Conservation (phyloP, 2,888 invertebrate species). For the Dimorphilus gyrociliatus region DNA sequence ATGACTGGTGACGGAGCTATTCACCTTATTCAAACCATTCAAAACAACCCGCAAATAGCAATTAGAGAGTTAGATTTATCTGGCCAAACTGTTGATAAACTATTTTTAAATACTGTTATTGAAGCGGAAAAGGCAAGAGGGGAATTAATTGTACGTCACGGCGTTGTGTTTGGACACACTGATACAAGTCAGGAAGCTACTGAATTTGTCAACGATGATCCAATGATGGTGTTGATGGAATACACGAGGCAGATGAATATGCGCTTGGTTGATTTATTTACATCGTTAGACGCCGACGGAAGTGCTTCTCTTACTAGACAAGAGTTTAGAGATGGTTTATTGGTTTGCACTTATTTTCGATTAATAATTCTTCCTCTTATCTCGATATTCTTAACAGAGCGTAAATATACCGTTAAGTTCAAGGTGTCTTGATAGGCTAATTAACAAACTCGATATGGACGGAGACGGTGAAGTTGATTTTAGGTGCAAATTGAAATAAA, state of each 20-base stretch:
- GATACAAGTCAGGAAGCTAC: constrained; percentile 1
- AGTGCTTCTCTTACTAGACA: constrained; percentile 16
- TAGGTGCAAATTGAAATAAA: constrained; percentile 14
- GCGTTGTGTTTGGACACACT: constrained; percentile 4
- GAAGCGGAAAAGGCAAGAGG: constrained; percentile 1
- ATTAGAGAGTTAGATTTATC: not conserved
- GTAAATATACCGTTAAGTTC: constrained; percentile 20
- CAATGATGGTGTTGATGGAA: constrained; percentile 17
- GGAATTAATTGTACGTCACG: too few relatives aligned
- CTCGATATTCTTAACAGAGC: constrained; percentile 13
- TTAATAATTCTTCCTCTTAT: not conserved
- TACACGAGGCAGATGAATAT: constrained; percentile 25
- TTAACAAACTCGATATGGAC: constrained; percentile 19
- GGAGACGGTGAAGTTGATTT: constrained; percentile 20
- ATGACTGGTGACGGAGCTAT: constrained; percentile 9
- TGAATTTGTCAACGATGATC: constrained; percentile 4
- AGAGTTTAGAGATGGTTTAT: constrained; percentile 18
- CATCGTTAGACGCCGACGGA: constrained; percentile 17
- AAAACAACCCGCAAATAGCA: not conserved
- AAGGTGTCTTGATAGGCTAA: constrained; percentile 17
- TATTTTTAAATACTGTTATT: constrained; percentile 3
- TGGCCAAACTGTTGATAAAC: constrained; percentile 4
- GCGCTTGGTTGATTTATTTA: constrained; percentile 24
- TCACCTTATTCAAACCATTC: constrained; percentile 3
- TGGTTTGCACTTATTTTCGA: constrained; percentile 9